Percentiles rank a stretch among this genome's conserved stretches.
Conservation (phyloP, 2,797 vertebrate species). For the Miichthys miiuy region DNA sequence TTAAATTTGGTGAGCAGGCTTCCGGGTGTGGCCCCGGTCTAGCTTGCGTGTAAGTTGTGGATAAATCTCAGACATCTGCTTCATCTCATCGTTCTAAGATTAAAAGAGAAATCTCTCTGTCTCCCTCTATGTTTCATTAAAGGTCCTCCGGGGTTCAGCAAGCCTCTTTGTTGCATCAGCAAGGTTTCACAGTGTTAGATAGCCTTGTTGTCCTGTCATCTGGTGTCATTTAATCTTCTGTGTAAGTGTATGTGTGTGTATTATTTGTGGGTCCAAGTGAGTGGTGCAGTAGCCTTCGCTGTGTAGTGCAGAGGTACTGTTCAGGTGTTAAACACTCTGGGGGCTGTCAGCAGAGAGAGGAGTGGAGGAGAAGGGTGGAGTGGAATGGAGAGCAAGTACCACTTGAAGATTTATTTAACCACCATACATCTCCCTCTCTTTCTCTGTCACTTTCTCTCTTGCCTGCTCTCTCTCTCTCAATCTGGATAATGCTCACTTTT, state of each 20-base stretch:
- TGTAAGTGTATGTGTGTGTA: background rate
- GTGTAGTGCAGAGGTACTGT: slow-evolving; percentile 51
- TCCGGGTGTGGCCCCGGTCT: slow-evolving; percentile 39
- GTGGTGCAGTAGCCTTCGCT: slow-evolving; percentile 12
- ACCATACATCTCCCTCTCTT: slow-evolving; percentile 67
- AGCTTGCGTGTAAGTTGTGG: slow-evolving; percentile 41
- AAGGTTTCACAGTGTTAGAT: slow-evolving; percentile 42
- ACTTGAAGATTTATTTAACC: slow-evolving; percentile 70
- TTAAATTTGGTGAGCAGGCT: slow-evolving; percentile 44
- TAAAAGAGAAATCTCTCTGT: slow-evolving; percentile 69
- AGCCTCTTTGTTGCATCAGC: slow-evolving; percentile 50
- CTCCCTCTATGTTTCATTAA: slow-evolving; percentile 70
- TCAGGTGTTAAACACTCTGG: slow-evolving; percentile 63
- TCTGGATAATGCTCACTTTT: slow-evolving; percentile 77
- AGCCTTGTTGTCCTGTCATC: slow-evolving; percentile 66
- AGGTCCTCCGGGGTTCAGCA: slow-evolving; percentile 49
- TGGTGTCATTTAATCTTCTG: slow-evolving; percentile 71
- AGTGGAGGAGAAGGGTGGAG: slow-evolving; percentile 14
- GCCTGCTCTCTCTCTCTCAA: slow-evolving; percentile 56
- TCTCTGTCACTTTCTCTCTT: slow-evolving; percentile 49
- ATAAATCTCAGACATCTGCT: slow-evolving; percentile 79
- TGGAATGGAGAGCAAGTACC: slow-evolving; percentile 52
- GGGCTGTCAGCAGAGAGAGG: slow-evolving; percentile 26
- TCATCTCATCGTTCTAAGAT: slow-evolving; percentile 69
- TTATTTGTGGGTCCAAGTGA: slow-evolving; percentile 22